Evolutionary conservation across 2,888 invertebrate genomes (phyloP).

Genomic region (Ctenicera cuprea): DNA sequence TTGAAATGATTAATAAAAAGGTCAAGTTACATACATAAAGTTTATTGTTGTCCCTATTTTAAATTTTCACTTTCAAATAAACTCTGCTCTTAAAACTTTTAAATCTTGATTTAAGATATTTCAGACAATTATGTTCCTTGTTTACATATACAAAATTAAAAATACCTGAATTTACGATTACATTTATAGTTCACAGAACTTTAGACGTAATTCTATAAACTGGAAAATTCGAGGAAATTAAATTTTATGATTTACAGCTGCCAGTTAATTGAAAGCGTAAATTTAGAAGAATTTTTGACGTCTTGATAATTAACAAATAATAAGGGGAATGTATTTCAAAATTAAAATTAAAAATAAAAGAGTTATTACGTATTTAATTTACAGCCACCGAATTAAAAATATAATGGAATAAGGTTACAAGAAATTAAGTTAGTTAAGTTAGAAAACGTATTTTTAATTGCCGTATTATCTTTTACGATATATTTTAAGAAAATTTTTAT

Average conservation of each 20-base stretch:
- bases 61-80: not conserved
- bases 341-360: constrained; percentile 2
- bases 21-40: too few species aligned
- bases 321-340: not conserved
- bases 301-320: constrained; percentile 19
- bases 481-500: too few species aligned
- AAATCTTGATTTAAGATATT: constrained; percentile 37
- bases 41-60: not conserved
- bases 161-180: constrained; percentile 50
- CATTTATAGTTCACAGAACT: constrained; percentile 50
- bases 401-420: not conserved
- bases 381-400: not conserved
- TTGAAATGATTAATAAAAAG: too few species aligned
- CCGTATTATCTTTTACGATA: too few species aligned
- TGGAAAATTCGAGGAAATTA: constrained; percentile 39
- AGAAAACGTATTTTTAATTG: too few species aligned
- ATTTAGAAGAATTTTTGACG: constrained; percentile 28
- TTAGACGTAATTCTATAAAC: constrained; percentile 39
- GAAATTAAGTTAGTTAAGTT: constrained; percentile 1
- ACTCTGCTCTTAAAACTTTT: constrained; percentile 25
- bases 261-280: constrained; percentile 44
- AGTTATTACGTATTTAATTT: constrained; percentile 2
- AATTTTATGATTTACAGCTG: constrained; percentile 42
- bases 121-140: constrained; percentile 46
- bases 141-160: constrained; percentile 53